Evolutionary conservation across 2,888 invertebrate species (phyloP).

Genomic region (Oxytorus armatus): DNA sequence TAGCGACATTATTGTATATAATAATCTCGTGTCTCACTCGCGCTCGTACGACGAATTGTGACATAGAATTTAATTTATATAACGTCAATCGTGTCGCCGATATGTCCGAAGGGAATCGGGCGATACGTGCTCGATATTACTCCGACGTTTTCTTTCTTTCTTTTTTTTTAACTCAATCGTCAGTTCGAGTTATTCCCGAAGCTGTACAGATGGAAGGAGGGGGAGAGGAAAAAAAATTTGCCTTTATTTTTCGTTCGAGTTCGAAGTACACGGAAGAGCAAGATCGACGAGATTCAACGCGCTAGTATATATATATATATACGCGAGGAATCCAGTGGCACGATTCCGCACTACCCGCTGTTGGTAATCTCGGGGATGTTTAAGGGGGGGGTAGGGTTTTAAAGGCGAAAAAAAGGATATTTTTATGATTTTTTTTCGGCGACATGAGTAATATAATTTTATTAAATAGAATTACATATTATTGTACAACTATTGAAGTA

Average conservation of each 20-base stretch:
- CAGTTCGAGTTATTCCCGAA: too few species aligned
- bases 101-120: slow-evolving; percentile 2
- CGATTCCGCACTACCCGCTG: slow-evolving; percentile 59
- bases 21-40: slow-evolving; percentile 9
- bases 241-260: too few species aligned
- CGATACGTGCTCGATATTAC: slow-evolving; percentile 35
- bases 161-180: not conserved
- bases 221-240: too few species aligned
- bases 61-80: slow-evolving; percentile 44
- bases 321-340: slow-evolving; percentile 40
- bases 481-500: too few species aligned
- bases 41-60: not conserved
- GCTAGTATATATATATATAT: slow-evolving; percentile 24
- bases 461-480: too few species aligned
- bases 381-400: too few species aligned
- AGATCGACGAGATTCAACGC: slow-evolving; percentile 12
- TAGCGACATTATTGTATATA: slow-evolving; percentile 19
- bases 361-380: slow-evolving; percentile 34
- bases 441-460: too few species aligned
- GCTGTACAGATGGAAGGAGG: too few species aligned
- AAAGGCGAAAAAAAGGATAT: too few species aligned
- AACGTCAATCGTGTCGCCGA: slow-evolving; percentile 20
- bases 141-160: too few species aligned
- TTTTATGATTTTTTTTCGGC: too few species aligned
- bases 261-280: too few species aligned